A percentile compares a stretch with the other conserved stretches of the same genome.
Conservation (phyloP, 2,113 vertebrate genomes). For the human (Homo sapiens) region DNA sequence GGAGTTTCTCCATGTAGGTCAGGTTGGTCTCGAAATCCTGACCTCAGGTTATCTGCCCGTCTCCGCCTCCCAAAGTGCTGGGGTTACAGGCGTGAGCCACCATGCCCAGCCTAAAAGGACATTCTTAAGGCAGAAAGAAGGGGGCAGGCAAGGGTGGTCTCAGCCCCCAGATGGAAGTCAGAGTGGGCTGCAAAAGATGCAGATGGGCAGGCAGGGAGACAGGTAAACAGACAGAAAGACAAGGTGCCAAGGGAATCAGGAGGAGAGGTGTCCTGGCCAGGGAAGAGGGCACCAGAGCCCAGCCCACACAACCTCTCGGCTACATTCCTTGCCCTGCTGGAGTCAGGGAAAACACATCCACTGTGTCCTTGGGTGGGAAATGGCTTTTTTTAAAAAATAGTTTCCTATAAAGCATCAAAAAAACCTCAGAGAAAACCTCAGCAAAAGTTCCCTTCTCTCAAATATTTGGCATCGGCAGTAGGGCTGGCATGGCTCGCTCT, state of each 20-base stretch:
- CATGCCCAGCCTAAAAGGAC: not conserved
- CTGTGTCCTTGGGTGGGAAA: slow-evolving; percentile 65
- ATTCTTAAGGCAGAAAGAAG: slow-evolving; percentile 68
- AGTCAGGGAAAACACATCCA: slow-evolving; percentile 73
- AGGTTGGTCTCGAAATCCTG: too few species aligned
- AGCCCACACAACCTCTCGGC: not conserved
- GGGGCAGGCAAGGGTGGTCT: slow-evolving; percentile 20
- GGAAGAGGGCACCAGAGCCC: slow-evolving; percentile 32
- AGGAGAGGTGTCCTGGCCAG: slow-evolving; percentile 20
- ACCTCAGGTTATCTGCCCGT: too few species aligned
- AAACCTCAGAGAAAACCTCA: slow-evolving; percentile 73
- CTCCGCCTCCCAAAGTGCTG: too few species aligned
- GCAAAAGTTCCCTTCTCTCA: slow-evolving; percentile 73
- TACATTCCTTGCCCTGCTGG: slow-evolving; percentile 38
- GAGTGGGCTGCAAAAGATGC: slow-evolving; percentile 15
- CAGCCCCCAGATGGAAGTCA: not conserved
- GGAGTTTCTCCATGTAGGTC: too few species aligned
- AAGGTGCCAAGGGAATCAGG: slow-evolving; percentile 26
- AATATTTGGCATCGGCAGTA: slow-evolving; percentile 70
- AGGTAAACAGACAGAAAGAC: not conserved
- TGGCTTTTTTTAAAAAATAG: slow-evolving; percentile 67
- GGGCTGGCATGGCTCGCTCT: slow-evolving; percentile 41
- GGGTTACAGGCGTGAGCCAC: too few species aligned
- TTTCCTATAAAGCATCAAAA: slow-evolving; percentile 75
- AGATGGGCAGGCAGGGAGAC: slow-evolving; percentile 4